Conservation (phyloP, 2,797 vertebrate genomes). For the Halcyon badia region DNA sequence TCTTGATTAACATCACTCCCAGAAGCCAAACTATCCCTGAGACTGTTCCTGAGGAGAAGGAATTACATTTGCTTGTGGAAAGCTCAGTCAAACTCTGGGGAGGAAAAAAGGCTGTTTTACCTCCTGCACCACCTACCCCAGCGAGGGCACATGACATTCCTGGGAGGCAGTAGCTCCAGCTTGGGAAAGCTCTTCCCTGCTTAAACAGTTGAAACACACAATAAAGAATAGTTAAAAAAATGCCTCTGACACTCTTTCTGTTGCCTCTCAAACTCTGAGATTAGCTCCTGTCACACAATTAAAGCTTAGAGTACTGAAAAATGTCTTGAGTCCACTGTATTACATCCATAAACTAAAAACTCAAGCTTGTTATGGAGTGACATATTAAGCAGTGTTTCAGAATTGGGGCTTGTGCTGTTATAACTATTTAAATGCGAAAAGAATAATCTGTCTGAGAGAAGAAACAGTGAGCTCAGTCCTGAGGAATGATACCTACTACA, state of each 20-base stretch:
- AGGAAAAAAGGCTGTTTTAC: not conserved
- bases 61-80: not conserved
- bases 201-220: not conserved
- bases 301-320: not conserved
- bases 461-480: not conserved
- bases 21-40: not conserved
- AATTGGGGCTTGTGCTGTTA: not conserved
- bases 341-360: not conserved
- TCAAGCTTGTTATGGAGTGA: not conserved
- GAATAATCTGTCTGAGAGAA: not conserved
- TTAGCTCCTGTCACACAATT: not conserved
- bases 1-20: not conserved
- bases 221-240: not conserved
- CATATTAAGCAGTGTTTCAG: not conserved
- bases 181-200: not conserved
- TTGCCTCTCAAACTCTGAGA: not conserved
- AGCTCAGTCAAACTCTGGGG: not conserved
- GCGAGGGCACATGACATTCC: rapidly evolving
- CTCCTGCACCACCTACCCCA: not conserved
- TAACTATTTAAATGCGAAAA: not conserved
- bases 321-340: not conserved
- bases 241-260: not conserved
- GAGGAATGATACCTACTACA: not conserved
- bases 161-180: not conserved
- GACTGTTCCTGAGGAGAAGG: not conserved